These are phyloP conservation scores for Lucilia sericata DNA, from an alignment of 1,140 invertebrate species.

Conservation along the genomic window DNA sequence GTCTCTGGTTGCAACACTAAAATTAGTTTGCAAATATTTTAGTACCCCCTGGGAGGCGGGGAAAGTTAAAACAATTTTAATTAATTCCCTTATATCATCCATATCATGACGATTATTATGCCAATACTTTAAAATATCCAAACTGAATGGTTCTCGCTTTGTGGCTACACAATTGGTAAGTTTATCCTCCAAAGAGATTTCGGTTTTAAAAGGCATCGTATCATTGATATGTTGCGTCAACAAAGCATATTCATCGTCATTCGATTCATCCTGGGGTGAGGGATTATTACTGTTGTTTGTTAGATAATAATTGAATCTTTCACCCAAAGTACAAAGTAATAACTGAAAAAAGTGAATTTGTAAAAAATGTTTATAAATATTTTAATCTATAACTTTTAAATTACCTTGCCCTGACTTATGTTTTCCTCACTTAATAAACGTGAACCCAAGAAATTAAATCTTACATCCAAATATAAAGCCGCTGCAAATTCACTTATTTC, in stretches of 20 bases:
- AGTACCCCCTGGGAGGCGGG: neutral
- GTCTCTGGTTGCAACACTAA: neutral
- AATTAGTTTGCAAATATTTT: neutral
- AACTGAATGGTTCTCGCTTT: neutral
- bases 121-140: neutral
- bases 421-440: neutral
- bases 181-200: neutral
- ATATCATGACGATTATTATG: neutral
- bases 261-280: neutral
- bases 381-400: too few species aligned
- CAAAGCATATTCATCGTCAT: neutral
- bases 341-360: too few species aligned
- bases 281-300: too few species aligned
- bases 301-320: too few species aligned
- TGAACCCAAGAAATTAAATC: neutral
- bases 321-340: too few species aligned
- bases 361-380: too few species aligned
- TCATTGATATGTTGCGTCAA: neutral
- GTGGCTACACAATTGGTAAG: neutral
- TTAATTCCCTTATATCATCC: neutral
- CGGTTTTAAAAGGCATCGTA: neutral
- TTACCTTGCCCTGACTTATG: neutral
- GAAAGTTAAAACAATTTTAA: neutral
- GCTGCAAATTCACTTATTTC: neutral
- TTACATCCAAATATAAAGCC: neutral